Evolutionary conservation across 2,797 vertebrate genomes (phyloP), one percentile per base, ranked within the genome.

Genomic region (Acanthurus lineatus): DNA sequence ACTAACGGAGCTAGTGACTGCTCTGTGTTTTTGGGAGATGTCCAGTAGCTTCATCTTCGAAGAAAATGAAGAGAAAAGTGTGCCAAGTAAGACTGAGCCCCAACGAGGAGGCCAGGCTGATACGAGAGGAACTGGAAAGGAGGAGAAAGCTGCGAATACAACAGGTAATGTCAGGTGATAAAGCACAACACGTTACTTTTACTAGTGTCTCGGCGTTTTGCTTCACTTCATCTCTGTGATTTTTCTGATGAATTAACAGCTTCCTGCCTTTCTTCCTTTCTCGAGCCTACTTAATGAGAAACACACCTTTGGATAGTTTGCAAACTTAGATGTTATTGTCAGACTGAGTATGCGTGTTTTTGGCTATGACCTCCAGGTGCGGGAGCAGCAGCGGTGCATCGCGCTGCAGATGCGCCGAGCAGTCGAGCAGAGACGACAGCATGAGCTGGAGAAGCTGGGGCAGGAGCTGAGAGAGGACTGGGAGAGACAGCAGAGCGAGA

Each of bases 141-240:
- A 95, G 98, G 85, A 94, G 97, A 63, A 98, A 96, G 85, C 90
- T 98, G 38, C 94, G 98, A 59, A 90, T 99, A 42, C 95, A 98
- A 53, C 98, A 99, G 95, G 98, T 99, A 69, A 70, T 8, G n/a
- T 25, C 15, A 15, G 3, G 3, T 44, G 44, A 8, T 40, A 40
- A 9, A 40, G 3, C 40, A 40, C 8, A 40, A 40, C 40, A 9
- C 40, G 6, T 40, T 40, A 8, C 40, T 40, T 40, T 2, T 10
- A 8, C 10, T 3, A 40, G 8, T 32, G 28, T 32, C 3, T 32
- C 8, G 1, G 40, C 40, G 7, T 40, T 40, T 10, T 40, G 40
- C 40, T 40, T 40, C 40, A 9, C 6, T 40, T 40, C 40, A 40
- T 40, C 8, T 40, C 40, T 3, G 40, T 40, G 40, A 40, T 40